A percentile compares a stretch with the other conserved stretches of the same genome.
These are phyloP conservation scores for Drosophila kanapiae DNA, from an alignment of 1,140 invertebrate species.

Conservation along the genomic window DNA sequence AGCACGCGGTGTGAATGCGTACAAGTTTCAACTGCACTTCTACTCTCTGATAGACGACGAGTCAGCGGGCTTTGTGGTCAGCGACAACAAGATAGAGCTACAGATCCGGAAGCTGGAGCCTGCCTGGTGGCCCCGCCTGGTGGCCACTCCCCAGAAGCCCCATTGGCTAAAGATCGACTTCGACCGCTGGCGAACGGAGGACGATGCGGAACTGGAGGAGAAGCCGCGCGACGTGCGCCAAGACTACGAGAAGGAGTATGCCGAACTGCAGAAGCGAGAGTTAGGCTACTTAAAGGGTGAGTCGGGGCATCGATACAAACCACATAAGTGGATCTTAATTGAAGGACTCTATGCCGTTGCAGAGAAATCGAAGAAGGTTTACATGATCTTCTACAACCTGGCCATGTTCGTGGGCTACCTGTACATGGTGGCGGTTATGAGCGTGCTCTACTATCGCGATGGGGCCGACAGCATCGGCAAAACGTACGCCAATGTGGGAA, in stretches of 20 bases:
- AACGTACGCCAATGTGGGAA: conserved; percentile 92
- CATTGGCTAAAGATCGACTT: conserved; percentile 97
- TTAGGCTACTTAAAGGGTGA: conserved; percentile 92
- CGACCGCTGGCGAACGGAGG: conserved; percentile 92
- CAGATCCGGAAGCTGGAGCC: conserved; percentile 89
- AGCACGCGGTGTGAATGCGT: conserved; percentile 89
- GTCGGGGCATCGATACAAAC: conserved; percentile 7
- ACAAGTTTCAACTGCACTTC: conserved; percentile 91
- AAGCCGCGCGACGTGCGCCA: conserved; percentile 89
- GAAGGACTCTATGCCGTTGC: conserved; percentile 39
- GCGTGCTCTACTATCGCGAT: conserved; percentile 90
- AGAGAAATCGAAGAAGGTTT: conserved; percentile 93
- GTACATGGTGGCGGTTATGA: conserved; percentile 92
- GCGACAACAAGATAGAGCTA: conserved; percentile 92
- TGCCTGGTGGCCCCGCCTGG: conserved; percentile 94
- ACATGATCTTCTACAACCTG: conserved; percentile 95
- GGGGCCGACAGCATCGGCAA: conserved; percentile 90
- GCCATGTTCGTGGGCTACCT: conserved; percentile 95
- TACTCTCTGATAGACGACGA: conserved; percentile 89
- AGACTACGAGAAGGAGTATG: conserved; percentile 92
- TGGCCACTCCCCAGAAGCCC: conserved; percentile 91
- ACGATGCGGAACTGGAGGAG: conserved; percentile 88
- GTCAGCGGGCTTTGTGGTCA: conserved; percentile 87
- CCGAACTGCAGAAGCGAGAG: conserved; percentile 92
- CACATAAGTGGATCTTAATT: background rate